Percentiles rank a stretch among this genome's conserved stretches.
These are phyloP conservation scores for Augochlorella aurata DNA, from an alignment of 2,888 invertebrate species.

Conservation along the genomic window DNA sequence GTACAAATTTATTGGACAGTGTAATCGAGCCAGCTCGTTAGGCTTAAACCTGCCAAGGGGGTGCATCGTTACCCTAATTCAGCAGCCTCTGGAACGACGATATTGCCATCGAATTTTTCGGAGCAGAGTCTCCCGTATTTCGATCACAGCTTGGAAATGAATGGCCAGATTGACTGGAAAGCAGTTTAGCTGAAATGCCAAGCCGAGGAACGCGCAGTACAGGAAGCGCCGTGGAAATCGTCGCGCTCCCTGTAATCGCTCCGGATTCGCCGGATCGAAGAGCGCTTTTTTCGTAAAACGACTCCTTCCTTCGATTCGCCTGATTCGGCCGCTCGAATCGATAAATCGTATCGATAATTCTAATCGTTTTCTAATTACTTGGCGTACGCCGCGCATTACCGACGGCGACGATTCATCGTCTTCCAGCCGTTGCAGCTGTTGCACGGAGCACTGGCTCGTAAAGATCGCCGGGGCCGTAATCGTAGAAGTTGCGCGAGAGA, in stretches of 20 bases:
- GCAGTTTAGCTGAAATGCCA: background rate
- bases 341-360: too few relatives aligned
- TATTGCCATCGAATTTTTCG: background rate
- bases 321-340: background rate
- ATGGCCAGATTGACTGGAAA: constrained; percentile 10
- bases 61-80: constrained; percentile 12
- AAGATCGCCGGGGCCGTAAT: constrained; percentile 8
- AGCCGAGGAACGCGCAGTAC: background rate
- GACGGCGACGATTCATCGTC: background rate
- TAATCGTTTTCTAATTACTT: background rate
- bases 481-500: constrained; percentile 12
- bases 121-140: background rate
- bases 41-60: constrained; percentile 13
- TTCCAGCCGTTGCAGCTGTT: background rate
- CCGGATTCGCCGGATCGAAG: constrained; percentile 26
- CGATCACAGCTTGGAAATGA: background rate
- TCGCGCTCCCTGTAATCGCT: constrained; percentile 38
- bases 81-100: background rate
- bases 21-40: constrained; percentile 21
- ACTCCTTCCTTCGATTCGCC: constrained; percentile 24
- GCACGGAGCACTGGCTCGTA: background rate
- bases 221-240: constrained; percentile 1
- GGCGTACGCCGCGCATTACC: background rate
- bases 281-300: constrained; percentile 9
- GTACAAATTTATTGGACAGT: background rate